Percentiles rank a stretch among this genome's conserved stretches.
Conservation (phyloP, 92 coral and sea anemone genomes). For the Muricea muricata region DNA sequence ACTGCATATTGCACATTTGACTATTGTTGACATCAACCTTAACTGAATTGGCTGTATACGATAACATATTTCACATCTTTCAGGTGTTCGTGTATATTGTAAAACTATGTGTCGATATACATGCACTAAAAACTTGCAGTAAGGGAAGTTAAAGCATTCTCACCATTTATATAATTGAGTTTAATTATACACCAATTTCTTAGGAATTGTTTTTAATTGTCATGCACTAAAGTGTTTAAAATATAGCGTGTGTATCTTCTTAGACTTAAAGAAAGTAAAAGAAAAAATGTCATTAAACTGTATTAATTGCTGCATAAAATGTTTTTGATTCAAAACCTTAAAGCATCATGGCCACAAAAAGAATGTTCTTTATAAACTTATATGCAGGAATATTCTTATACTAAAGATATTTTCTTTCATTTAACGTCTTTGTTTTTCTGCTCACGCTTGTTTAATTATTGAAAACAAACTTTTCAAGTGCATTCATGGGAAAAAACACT, state of each 20-base stretch:
- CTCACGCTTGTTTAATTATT: neutral
- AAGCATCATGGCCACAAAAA: neutral
- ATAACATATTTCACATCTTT: no score
- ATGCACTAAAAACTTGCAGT: no score
- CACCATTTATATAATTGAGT: neutral
- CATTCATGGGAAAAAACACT: neutral
- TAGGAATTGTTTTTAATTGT: neutral
- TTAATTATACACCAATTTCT: no score
- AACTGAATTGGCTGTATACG: no score
- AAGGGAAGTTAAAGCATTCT: neutral
- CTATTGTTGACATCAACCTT: no score
- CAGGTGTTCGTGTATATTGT: no score
- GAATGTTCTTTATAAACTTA: neutral
- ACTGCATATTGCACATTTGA: no score
- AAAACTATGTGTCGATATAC: no score
- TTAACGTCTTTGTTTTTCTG: neutral
- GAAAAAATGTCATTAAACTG: no score
- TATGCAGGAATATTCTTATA: neutral
- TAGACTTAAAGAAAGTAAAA: neutral
- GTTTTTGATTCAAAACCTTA: neutral
- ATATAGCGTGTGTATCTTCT: neutral
- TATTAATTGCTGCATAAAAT: neutral
- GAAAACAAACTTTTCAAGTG: conserved; percentile 8
- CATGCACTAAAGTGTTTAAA: neutral
- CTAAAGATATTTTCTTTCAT: neutral